These are phyloP conservation scores for Boleophthalmus pectinirostris DNA, from an alignment of 2,113 vertebrate genomes.

Conservation along the genomic window DNA sequence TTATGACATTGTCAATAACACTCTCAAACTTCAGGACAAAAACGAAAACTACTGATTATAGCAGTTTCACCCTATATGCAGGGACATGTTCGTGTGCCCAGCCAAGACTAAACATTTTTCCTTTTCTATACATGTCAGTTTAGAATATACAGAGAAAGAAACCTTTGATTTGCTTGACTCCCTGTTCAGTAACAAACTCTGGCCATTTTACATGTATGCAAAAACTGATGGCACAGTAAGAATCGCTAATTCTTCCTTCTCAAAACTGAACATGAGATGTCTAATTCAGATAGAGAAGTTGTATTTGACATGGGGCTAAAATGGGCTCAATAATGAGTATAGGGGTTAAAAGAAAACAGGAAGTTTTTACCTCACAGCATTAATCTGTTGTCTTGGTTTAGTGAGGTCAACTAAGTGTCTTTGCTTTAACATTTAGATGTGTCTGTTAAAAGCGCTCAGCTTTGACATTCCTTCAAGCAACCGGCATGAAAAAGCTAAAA, in stretches of 20 bases:
- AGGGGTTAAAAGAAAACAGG: slow-evolving; percentile 31
- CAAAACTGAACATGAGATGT: neutral
- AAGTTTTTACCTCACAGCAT: slow-evolving; percentile 15
- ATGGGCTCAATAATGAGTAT: slow-evolving; percentile 12
- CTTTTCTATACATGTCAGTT: no score
- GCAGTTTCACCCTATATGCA: neutral
- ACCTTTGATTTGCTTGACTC: neutral
- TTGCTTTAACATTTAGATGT: slow-evolving; percentile 19
- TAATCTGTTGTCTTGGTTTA: slow-evolving; percentile 43
- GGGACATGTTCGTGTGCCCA: neutral
- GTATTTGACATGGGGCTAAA: slow-evolving; percentile 22
- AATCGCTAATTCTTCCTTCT: neutral
- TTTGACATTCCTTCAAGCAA: slow-evolving; percentile 25
- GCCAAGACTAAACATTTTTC: no score
- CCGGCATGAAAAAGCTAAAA: slow-evolving; percentile 26
- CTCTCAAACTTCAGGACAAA: neutral
- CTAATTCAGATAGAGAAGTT: slow-evolving; percentile 10
- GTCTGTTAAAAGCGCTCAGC: neutral
- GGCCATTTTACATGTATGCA: neutral
- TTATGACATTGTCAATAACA: slow-evolving; percentile 25
- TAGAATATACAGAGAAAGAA: neutral
- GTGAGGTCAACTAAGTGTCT: slow-evolving; percentile 35
- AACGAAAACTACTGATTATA: neutral
- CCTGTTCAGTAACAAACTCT: neutral
- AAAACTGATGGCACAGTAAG: neutral